Conservation (phyloP, 2,888 invertebrate species). For the Cecidostiba fungosa region DNA sequence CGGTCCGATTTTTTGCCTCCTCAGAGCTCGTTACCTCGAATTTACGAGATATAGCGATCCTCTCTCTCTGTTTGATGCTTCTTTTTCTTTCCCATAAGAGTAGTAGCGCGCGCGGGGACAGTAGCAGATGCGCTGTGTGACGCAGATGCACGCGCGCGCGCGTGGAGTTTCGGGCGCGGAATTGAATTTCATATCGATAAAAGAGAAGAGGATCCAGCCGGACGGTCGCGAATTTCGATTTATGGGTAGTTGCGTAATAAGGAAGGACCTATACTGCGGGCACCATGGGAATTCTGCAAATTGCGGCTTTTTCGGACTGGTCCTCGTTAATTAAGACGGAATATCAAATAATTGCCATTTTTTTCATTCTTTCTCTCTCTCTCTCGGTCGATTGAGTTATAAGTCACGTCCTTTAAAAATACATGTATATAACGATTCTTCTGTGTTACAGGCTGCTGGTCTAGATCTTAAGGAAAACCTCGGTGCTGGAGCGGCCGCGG, state of each 20-base stretch:
- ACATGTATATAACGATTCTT: background rate
- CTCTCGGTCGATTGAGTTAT: background rate
- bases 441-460: constrained; percentile 87
- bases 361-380: background rate
- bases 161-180: background rate
- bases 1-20: constrained; percentile 48
- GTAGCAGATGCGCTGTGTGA: constrained; percentile 27
- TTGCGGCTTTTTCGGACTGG: constrained; percentile 21
- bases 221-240: constrained; percentile 22
- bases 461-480: constrained; percentile 94
- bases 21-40: constrained; percentile 57
- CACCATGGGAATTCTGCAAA: constrained; percentile 27
- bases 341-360: constrained; percentile 8
- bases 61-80: background rate
- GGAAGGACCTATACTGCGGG: background rate
- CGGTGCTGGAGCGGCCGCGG: constrained; percentile 88
- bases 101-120: constrained; percentile 17
- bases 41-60: constrained; percentile 54
- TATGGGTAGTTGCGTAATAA: constrained; percentile 40
- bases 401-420: background rate
- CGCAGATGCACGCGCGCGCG: constrained; percentile 35
- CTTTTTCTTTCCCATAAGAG: constrained; percentile 41
- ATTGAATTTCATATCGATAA: constrained; percentile 60
- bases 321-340: constrained; percentile 36
- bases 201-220: background rate